Conservation (phyloP, 2,113 vertebrate genomes). For the Ailurus styani region DNA sequence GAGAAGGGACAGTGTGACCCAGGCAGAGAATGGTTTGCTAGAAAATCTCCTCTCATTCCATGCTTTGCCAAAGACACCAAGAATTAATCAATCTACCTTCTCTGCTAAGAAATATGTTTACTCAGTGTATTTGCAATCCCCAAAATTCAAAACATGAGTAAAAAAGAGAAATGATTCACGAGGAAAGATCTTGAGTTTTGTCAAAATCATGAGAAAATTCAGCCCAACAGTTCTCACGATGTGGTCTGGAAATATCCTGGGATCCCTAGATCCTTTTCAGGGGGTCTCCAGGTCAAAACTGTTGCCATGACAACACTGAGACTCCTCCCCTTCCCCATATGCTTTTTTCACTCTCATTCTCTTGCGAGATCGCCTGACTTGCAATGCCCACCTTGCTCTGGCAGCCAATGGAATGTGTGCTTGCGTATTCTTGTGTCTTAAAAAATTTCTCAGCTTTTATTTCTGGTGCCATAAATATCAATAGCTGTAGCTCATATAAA, state of each 20-base stretch:
- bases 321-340: background rate
- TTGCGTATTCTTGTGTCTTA: background rate
- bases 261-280: background rate
- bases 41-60: background rate
- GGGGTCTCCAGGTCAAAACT: background rate
- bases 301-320: background rate
- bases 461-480: background rate
- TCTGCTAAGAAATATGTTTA: background rate
- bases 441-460: background rate
- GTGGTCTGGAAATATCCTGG: background rate
- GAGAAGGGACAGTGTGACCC: background rate
- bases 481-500: background rate
- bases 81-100: background rate
- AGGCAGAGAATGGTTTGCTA: background rate
- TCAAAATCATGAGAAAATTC: background rate
- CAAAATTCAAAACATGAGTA: background rate
- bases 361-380: background rate
- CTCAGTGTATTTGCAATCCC: background rate
- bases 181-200: background rate
- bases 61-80: background rate
- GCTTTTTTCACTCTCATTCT: too few relatives aligned
- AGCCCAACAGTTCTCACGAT: background rate
- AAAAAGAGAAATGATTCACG: background rate
- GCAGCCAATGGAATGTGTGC: background rate
- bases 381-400: fast-evolving